Base-by-base conservation (phyloP, 2,113 vertebrate genomes). In the Leptobrachium ailaonicum region DNA sequence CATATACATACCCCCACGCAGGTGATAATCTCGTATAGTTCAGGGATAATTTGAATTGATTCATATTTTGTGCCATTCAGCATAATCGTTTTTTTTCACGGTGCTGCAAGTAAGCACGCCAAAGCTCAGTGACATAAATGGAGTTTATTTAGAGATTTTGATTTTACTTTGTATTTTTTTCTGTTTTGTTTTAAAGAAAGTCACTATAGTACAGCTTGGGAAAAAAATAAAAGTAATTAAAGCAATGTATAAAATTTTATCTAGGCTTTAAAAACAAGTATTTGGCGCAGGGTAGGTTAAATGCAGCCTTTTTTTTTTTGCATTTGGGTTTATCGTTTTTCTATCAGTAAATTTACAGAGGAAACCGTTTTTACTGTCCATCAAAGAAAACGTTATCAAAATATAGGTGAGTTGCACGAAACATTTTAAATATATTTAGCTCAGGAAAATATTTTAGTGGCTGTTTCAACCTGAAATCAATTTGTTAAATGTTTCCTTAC, bases 401-500 rank as follows among this genome's bases (percentile, higher is more conserved):
- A 32, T 41, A 82, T 58, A 87, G 87, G 83, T 87, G 82, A 84
- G 82, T 88, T 77, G 72, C 73, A 86, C 84, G 70, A 60, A 87
- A 87, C 66, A 76, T 81, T 84, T 75, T 32, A 32, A 32, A 6
- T 85, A 75, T 86, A 10, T 0, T 84, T 85, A 75, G 50, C 72
- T 60, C 32, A 69, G 47, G 66, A 70, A 79, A 79, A 6, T 64
- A 43, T 66, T 76, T 66, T 75, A 70, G 54, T 12, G 58, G 54
- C 14, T 58, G 40, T 73, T 74, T 2, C 10, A 80, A 50, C 14
- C 50, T 41, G 66, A 88, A 89, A 88, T 86, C 82, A 88, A 73
- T 85, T 90, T 32, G 54, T 88, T 88, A 87, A 80, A 67, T 86
- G 87, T 86, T 82, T 66, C 79, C 88, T 90, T 82, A 87, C 87